A percentile compares a stretch with the other conserved stretches of the same genome.
These are phyloP conservation scores for Nicator chloris DNA, from an alignment of 2,113 vertebrate species.

Conservation along the genomic window DNA sequence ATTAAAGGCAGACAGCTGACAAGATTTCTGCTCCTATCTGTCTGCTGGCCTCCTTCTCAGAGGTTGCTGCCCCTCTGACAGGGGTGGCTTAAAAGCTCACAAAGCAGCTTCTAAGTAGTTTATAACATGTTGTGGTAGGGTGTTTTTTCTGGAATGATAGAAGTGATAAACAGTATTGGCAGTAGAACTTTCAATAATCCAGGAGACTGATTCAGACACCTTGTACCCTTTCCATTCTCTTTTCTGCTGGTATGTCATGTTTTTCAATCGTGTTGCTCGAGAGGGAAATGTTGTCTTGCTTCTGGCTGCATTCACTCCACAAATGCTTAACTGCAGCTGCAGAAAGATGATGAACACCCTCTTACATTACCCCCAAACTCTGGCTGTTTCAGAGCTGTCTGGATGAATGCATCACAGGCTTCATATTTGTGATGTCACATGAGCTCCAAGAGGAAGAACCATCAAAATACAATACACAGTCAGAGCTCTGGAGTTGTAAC, in stretches of 20 bases:
- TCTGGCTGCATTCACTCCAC: not conserved
- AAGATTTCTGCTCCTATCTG: constrained; percentile 28
- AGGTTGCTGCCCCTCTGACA: not conserved
- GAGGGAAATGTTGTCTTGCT: not conserved
- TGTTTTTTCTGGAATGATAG: not conserved
- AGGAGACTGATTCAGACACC: not conserved
- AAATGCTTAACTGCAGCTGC: not conserved
- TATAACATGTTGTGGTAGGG: not conserved
- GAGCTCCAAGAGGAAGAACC: not conserved
- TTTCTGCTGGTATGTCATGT: not conserved
- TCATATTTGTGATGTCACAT: not conserved
- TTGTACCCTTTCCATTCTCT: not conserved
- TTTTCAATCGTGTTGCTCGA: not conserved
- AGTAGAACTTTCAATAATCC: not conserved
- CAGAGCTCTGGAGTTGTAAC: not conserved
- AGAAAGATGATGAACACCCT: not conserved
- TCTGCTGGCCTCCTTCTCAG: not conserved
- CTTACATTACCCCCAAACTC: not conserved
- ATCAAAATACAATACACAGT: not conserved
- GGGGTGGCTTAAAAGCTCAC: constrained; percentile 16
- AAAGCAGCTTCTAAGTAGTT: constrained; percentile 6
- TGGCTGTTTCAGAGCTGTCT: not conserved
- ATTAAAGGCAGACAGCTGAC: constrained; percentile 44
- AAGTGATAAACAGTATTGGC: not conserved
- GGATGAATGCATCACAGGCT: not conserved